These are phyloP conservation scores for Corvus moneduloides DNA, from an alignment of 2,113 vertebrate species.

Conservation along the genomic window DNA sequence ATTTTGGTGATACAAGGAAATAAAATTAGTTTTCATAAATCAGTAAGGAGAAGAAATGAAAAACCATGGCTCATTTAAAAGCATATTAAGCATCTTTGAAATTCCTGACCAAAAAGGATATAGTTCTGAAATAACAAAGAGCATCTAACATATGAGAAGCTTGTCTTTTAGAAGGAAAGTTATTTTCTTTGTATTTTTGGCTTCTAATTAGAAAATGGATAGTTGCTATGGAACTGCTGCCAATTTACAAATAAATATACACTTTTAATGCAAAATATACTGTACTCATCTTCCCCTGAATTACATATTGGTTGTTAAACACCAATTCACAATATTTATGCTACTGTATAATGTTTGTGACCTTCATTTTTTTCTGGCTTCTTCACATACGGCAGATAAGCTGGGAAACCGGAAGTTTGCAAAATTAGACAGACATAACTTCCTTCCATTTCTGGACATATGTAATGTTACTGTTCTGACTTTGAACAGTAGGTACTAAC, in stretches of 20 bases:
- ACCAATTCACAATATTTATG: constrained; percentile 6
- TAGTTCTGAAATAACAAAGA: background rate
- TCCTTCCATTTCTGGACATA: background rate
- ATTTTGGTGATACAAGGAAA: background rate
- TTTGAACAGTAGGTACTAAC: constrained; percentile 2
- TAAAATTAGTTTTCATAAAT: background rate
- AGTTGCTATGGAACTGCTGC: background rate
- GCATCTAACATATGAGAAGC: background rate
- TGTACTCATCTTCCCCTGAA: background rate
- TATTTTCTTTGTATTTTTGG: background rate
- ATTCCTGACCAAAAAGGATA: background rate
- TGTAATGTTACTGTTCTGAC: background rate
- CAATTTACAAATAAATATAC: background rate
- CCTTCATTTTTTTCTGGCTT: background rate
- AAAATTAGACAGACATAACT: background rate
- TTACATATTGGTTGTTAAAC: background rate
- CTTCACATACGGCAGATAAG: background rate
- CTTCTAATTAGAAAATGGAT: background rate
- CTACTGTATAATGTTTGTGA: background rate
- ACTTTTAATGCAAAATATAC: background rate
- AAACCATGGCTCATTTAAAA: background rate
- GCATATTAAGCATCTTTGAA: background rate
- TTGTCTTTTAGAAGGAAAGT: background rate
- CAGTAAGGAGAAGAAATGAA: background rate
- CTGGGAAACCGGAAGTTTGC: background rate